Evolutionary conservation across 2,797 vertebrate genomes (phyloP), one percentile per base, ranked within the genome.

Genomic region (Syncerus caffer): DNA sequence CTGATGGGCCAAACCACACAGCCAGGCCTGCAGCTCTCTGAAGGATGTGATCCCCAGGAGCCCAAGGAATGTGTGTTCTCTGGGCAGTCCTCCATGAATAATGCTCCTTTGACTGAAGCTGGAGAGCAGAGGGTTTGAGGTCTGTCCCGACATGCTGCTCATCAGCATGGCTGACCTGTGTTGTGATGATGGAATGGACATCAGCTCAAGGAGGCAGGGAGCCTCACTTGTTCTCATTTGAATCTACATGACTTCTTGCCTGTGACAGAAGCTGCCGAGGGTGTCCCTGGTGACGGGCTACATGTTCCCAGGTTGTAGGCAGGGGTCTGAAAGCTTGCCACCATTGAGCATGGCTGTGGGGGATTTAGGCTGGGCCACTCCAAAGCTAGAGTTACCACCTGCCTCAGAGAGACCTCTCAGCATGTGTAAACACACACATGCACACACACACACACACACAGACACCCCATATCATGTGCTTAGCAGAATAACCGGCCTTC

Each of bases 351-450:
- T 58, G 53, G 50, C 27, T 50, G 47, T 45, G 51, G 34, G 31
- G 14, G 13, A 34, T 15, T 86, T 64, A 55, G 51, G 4, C 29
- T 79, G n/a, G 17, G 17, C 23, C 3, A 21, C 21, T 82, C 29
- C 16, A 31, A 76, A 83, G n/a, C 42, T 78, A 50, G 38, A 78
- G 27, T 64, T 51, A 47, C 8, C 11, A 13, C 4, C 53, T 74
- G 14, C 34, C 8, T 31, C n/a, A 55, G 34, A 55, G 67, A 57
- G 51, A 13, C 19, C 27, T 64, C 76, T 90, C 17, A 10, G 14
- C 6, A 57, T 0, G 12, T 38, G 42, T 0, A 9, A 12, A 27
- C 8, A 58, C 0, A 42, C 47, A 45, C 0, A 3, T 23, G 13
- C 16, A 64, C 0, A n/a, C 17, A 64, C 0, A n/a, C 17, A 51